Percentiles rank a stretch among this genome's conserved stretches.
These are phyloP conservation scores for Sakesphorus luctuosus DNA, from an alignment of 2,113 vertebrate genomes.

Conservation along the genomic window DNA sequence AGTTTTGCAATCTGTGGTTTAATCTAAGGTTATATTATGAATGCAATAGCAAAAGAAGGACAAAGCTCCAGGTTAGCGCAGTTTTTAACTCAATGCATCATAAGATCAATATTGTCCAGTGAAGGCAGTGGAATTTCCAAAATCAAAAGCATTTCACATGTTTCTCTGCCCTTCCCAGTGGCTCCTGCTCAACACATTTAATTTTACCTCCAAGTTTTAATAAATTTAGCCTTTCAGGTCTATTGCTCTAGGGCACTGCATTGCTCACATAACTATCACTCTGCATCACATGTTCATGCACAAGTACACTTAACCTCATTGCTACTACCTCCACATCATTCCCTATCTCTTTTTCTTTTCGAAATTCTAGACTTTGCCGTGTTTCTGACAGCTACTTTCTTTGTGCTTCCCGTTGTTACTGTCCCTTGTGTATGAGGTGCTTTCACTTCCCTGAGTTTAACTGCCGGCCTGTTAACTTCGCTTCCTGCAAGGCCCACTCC, in stretches of 20 bases:
- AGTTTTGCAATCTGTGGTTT: slow-evolving; percentile 54
- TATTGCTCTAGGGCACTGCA: not conserved
- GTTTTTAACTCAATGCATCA: not conserved
- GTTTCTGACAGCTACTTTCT: not conserved
- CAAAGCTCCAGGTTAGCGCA: not conserved
- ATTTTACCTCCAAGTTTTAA: not conserved
- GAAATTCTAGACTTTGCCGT: not conserved
- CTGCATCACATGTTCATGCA: not conserved
- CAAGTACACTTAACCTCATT: not conserved
- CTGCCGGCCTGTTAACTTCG: not conserved
- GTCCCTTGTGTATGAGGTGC: not conserved
- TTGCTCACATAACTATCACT: not conserved
- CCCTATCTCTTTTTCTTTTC: not conserved
- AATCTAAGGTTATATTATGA: slow-evolving; percentile 34
- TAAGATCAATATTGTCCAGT: not conserved
- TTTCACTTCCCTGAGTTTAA: not conserved
- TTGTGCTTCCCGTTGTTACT: not conserved
- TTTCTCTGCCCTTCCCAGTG: not conserved
- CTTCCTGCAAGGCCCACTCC: not conserved
- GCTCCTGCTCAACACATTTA: not conserved
- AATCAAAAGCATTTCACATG: not conserved
- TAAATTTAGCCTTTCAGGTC: not conserved
- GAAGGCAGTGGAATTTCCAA: not conserved
- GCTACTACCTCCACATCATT: not conserved
- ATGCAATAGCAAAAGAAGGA: slow-evolving; percentile 15